Base-by-base conservation (phyloP, 1,140 invertebrate species). In the Drosophila mojavensis region DNA sequence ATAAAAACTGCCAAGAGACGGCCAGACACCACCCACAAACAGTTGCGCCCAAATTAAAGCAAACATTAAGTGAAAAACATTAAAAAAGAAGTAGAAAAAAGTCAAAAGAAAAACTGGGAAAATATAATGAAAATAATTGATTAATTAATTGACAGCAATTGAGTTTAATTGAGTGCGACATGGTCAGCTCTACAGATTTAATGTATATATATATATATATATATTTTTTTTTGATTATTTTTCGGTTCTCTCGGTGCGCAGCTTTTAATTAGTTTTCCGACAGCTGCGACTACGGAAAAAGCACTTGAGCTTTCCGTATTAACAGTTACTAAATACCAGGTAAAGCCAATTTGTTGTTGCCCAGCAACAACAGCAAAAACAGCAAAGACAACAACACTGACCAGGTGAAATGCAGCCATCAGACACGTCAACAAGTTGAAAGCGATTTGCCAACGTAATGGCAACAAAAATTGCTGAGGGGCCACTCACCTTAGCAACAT, bases 61-160 rank as follows among this genome's bases (percentile, higher is more conserved):
- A 61, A 60, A 24, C 53, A 48, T 56, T 48, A 48, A 39, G 30
- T 39, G 55, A 60, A 59, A 66, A 71, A 51, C 33, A 6, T 9
- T 2, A 4, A 50, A 66, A 48, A 47, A 24, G 20, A 3, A 24
- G 20, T 24, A 24, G 20, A 2, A 24, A 20, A 70, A 61, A 51
- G 41, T 48, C 9, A 15, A 13, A 10, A 60, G 33, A 36, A 36
- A 36, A 36, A 36, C 33, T 45, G 13, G 43, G 43, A 48, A 70
- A 20, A 45, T 60, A 50, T 55, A 67, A 53, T 60, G 48, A 64
- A 68, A 71, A 84, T 86, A 84, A 84, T 86, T 85, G 78, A 86
- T 85, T 75, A 78, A 85, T 86, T 85, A 86, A 85, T 85, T 86
- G 74, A 86, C 75, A 70, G 63, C 65, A 85, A 85, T 85, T 86